Evolutionary conservation across 2,797 vertebrate genomes (phyloP), one percentile per base, ranked within the genome.

Genomic region (Hippopotamyrus pictus): DNA sequence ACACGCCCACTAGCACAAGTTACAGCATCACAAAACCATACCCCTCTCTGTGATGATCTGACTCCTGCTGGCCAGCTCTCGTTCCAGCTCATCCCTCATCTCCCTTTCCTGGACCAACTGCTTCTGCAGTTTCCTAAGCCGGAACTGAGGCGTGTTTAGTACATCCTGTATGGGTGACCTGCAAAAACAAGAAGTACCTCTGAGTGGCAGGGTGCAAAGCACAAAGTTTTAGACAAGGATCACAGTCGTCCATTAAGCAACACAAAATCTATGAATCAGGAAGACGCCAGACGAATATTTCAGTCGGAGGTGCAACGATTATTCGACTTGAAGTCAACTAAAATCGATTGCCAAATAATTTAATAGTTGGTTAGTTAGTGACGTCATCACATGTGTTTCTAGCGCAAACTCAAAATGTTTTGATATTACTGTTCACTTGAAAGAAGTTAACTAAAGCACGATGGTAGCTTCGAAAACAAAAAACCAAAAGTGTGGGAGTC

Each of bases 101-200:
- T 97, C 97, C 3, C 96, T 93, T 88, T 98, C 97, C 0, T 95
- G 94, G 0, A 95, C 94, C 89, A 99, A 93, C 91, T 97, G 96
- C 90, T 97, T 96, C 89, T 96, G 96, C 89, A 99, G 92, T 37
- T 95, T 95, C 29, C 97, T 96, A 92, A 99, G 90, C 93, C 98
- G 97, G 88, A 99, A 98, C 90, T 97, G 97, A 0, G 98, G 98
- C 0, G 98, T 99, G 93, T 97, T 98, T 94, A 99, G 96, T 51
- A 98, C 93, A 1, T 99, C 96, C n/a, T 96, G 97, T 92, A 99
- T 92, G 9, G 98, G 98, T 0, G 98, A 99, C 3, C 92, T 94
- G 89, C 90, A 65, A 29, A 86, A 11, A 37, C 57, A 87, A 93
- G 91, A 87, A 17, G 37, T 41, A 86, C 44, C 14, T 19, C 25